Evolutionary conservation across 1,140 invertebrate genomes (phyloP).

Genomic region (Oreohelix idahoensis): DNA sequence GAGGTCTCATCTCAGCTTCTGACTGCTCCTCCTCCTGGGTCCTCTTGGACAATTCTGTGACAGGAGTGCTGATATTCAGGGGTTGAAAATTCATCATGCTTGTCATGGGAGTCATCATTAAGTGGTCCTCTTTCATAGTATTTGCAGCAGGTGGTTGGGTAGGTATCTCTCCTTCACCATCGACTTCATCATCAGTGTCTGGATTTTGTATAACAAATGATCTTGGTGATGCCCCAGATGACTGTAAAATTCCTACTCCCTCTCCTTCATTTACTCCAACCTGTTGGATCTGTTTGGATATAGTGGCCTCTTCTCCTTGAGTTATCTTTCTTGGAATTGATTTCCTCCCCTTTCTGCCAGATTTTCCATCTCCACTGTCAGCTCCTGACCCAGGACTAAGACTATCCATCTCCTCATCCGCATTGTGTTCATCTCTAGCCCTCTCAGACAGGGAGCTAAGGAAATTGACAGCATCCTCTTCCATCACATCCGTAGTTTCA

Average conservation of each 20-base stretch:
- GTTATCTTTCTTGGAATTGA: constrained; percentile 39
- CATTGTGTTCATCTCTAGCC: constrained; percentile 44
- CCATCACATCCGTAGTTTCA: constrained; percentile 65
- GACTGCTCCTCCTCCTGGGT: constrained; percentile 1
- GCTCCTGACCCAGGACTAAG: constrained; percentile 19
- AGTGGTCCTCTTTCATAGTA: neutral
- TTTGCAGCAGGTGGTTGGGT: neutral
- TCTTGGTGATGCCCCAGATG: neutral
- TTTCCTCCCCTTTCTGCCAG: constrained; percentile 32
- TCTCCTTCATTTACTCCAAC: neutral
- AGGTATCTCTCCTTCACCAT: constrained; percentile 2
- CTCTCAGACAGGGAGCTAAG: constrained; percentile 59
- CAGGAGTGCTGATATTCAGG: neutral
- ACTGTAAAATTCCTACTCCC: neutral
- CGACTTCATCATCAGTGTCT: constrained; percentile 35
- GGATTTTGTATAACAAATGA: constrained; percentile 41
- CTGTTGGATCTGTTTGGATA: neutral
- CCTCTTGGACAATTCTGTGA: neutral
- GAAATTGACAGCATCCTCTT: constrained; percentile 66
- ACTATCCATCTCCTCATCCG: constrained; percentile 23
- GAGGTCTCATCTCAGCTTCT: constrained; percentile 33
- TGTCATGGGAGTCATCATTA: neutral
- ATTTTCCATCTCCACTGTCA: constrained; percentile 32
- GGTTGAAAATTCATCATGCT: constrained; percentile 39
- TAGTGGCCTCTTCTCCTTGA: neutral